phyloP scores from a whole-genome alignment of 2,797 vertebrate genomes.

The Lepidocolaptes lacrymiger region DNA sequence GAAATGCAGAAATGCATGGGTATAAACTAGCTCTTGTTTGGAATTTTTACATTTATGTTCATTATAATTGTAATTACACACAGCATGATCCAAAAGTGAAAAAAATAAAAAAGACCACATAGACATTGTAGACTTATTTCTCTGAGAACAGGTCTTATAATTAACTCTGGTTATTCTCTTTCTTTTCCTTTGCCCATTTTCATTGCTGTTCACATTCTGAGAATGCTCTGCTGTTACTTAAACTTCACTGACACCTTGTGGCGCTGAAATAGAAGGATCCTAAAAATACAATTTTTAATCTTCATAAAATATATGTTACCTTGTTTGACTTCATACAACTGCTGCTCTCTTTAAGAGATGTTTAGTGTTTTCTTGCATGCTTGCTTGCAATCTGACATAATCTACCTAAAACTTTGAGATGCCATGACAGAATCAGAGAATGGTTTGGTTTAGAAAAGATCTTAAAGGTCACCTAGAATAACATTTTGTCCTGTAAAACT shows the following conservation, averaged over 20 bases:
- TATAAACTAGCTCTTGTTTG: background rate
- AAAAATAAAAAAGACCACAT: background rate
- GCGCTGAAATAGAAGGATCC: constrained; percentile 28
- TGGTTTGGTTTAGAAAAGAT: background rate
- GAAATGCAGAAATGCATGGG: background rate
- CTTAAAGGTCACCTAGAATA: background rate
- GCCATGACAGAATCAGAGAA: background rate
- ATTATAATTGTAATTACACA: background rate
- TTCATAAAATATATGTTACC: background rate
- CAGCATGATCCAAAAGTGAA: background rate
- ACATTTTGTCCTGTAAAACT: background rate
- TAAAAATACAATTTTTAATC: background rate
- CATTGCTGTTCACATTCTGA: background rate
- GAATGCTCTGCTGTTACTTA: constrained; percentile 55
- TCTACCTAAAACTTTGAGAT: background rate
- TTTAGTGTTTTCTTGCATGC: background rate
- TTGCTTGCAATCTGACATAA: background rate
- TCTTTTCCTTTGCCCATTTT: background rate
- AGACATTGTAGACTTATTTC: background rate
- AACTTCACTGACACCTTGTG: constrained; percentile 82
- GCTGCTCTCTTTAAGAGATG: background rate
- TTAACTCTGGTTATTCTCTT: background rate
- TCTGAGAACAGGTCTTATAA: background rate
- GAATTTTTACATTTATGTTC: constrained; percentile 22
- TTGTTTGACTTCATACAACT: background rate